Conservation (phyloP, 2,113 vertebrate genomes). For the Oncorhynchus gorbuscha region DNA sequence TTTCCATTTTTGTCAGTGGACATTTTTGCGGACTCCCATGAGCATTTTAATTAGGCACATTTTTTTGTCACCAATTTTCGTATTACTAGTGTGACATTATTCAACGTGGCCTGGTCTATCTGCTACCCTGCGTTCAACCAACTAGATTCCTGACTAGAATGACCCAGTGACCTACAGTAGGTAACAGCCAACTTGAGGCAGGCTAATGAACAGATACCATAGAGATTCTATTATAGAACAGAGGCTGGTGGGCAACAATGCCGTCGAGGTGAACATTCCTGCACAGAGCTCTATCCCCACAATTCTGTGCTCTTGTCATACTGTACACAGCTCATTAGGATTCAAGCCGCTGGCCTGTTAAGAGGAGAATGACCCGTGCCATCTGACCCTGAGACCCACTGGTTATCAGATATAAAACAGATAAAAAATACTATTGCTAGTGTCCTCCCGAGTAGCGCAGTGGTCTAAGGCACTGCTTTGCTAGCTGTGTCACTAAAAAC, state of each 20-base stretch:
- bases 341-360: slow-evolving; percentile 39
- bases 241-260: slow-evolving; percentile 20
- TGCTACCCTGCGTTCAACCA: slow-evolving; percentile 47
- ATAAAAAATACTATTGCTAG: too few relatives aligned
- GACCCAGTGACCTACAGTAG: slow-evolving; percentile 43
- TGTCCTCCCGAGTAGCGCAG: too few relatives aligned
- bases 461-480: too few relatives aligned
- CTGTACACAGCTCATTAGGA: slow-evolving; percentile 28
- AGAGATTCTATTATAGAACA: slow-evolving; percentile 16
- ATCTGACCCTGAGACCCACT: slow-evolving; percentile 12
- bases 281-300: slow-evolving; percentile 1
- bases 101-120: slow-evolving; percentile 22
- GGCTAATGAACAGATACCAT: slow-evolving; percentile 53
- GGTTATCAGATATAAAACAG: slow-evolving; percentile 14
- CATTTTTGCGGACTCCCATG: slow-evolving; percentile 1
- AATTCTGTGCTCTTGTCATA: neutral
- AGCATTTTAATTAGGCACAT: neutral
- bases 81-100: neutral
- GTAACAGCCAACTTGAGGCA: slow-evolving; percentile 44
- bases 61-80: neutral
- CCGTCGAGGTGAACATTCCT: slow-evolving; percentile 29
- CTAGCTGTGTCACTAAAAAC: too few relatives aligned
- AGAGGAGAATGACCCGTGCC: slow-evolving; percentile 47
- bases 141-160: slow-evolving; percentile 47
- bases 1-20: slow-evolving; percentile 18